These are phyloP conservation scores for Leucophora obtusa DNA, from an alignment of 2,888 invertebrate genomes.

Conservation along the genomic window DNA sequence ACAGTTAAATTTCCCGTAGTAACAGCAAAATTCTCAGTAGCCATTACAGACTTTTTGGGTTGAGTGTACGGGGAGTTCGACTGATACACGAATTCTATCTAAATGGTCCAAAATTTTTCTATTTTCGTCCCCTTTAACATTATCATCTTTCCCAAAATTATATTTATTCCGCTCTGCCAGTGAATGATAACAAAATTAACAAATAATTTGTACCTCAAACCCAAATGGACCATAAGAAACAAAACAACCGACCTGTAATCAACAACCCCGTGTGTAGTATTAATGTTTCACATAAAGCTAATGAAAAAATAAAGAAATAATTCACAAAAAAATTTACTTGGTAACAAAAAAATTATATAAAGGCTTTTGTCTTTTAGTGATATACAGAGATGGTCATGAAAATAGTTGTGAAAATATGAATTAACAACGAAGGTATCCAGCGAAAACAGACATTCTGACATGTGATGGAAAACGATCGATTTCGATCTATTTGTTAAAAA, in stretches of 20 bases:
- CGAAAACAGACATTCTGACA: no score
- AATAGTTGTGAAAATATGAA: neutral
- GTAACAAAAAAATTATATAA: slow-evolving; percentile 6
- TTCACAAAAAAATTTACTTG: slow-evolving; percentile 6
- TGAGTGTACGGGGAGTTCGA: no score
- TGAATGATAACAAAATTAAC: neutral
- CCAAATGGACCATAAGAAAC: neutral
- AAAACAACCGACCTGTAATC: slow-evolving; percentile 22
- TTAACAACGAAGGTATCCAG: no score
- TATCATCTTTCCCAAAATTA: neutral
- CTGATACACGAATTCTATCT: no score
- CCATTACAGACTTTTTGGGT: no score
- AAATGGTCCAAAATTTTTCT: no score
- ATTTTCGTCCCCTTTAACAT: no score
- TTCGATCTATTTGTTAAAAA: no score
- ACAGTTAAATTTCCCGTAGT: no score
- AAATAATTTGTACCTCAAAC: neutral
- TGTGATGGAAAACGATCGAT: no score
- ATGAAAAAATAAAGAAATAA: slow-evolving; percentile 25
- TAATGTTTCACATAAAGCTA: slow-evolving; percentile 13
- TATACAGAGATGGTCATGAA: neutral
- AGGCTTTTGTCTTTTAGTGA: slow-evolving; percentile 22
- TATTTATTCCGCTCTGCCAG: neutral
- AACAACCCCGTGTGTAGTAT: slow-evolving; percentile 19
- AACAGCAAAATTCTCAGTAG: no score